Conservation (phyloP, 2,113 vertebrate genomes). For the Charadrius vociferus region DNA sequence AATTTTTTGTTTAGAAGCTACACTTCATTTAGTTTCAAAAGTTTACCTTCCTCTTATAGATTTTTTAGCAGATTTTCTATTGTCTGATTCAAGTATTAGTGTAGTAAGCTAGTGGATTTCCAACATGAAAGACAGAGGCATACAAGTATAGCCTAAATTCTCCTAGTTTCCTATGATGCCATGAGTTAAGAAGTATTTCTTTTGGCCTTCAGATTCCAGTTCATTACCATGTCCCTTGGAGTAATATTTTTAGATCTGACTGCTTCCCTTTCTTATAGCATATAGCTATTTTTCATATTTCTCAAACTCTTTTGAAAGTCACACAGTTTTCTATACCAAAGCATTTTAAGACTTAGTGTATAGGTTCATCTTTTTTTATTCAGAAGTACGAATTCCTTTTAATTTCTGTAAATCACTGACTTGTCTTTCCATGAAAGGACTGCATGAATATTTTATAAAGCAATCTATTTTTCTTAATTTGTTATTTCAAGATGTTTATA, state of each 20-base stretch:
- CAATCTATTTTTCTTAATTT: constrained; percentile 38
- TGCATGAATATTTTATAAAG: constrained; percentile 24
- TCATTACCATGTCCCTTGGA: background rate
- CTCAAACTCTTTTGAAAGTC: background rate
- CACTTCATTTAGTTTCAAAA: background rate
- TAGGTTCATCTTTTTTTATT: background rate
- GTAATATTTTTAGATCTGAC: background rate
- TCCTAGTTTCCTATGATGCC: background rate
- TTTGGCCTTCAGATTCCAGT: background rate
- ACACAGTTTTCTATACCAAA: background rate
- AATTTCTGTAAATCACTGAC: constrained; percentile 14
- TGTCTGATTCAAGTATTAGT: background rate
- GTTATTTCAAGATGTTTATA: constrained; percentile 2
- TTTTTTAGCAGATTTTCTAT: background rate
- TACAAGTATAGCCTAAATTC: background rate
- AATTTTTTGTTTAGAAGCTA: background rate
- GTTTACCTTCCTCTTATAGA: background rate
- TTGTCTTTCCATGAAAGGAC: background rate
- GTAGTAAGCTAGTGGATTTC: background rate
- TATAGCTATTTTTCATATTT: background rate
- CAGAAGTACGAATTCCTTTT: background rate
- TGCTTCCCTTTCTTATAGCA: background rate
- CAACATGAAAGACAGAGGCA: background rate
- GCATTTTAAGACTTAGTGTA: background rate
- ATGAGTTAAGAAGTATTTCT: background rate